Base-by-base conservation (phyloP, 2,888 invertebrate species). In the Gryllus longicercus region DNA sequence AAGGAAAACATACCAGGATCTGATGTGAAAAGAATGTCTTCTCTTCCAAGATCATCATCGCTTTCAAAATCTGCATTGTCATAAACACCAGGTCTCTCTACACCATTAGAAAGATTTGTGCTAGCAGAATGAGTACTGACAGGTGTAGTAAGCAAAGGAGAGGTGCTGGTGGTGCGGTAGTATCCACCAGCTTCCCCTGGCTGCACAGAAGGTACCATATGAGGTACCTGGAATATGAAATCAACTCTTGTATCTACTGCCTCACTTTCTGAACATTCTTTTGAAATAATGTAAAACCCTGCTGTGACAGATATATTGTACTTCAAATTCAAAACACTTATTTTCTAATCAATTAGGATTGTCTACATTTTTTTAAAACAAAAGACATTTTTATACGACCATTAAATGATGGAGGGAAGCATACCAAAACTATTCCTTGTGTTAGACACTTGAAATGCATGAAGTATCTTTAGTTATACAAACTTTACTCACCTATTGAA, bases 31-130 rank as follows among this genome's bases (percentile, higher is more conserved):
- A 94, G 93, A 84, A 96, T 96, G 86, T 96, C 95, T 86, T 96
- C 96, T 83, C 94, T 90, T 83, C 94, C 91, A 82, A 96, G 89
- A 85, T 97, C 97, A 86, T 97, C 97, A 86, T 96, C 97, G 85
- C 95, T 96, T 87, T 96, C 96, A 63, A 63, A 63, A 63, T 63
- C 63, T 18, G 63, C 63, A 63, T 14, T 63, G n/a, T 63, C 63
- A 63, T 63, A 63, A 14, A 63, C n/a, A 84, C 93, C 92, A 86
- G 93, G 92, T 85, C 93, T 93, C 85, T 96, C 95, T 86, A 93
- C 95, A n/a, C 92, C 92, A 85, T 91, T 92, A 82, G 91, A 91
- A 81, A 91, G 86, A 50, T 91, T 90, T 21, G 91, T 87, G 81
- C 87, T 87, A 23, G 87, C 85, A 76, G 87, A 85, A 83, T 87